phyloP scores from a whole-genome alignment of 2,888 invertebrate genomes.

The Atrina japonica region DNA sequence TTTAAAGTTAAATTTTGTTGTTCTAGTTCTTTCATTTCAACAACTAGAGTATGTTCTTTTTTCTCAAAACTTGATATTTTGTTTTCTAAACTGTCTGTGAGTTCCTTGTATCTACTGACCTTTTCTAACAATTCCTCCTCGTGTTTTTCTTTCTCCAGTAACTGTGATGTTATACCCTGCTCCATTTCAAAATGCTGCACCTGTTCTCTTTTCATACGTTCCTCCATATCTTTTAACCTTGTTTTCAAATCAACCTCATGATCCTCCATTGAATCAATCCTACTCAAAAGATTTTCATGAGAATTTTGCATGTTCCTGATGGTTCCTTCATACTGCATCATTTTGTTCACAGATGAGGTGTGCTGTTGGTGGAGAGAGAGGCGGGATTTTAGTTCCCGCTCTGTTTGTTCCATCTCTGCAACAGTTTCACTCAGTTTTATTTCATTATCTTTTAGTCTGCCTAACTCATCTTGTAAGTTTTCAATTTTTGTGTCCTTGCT shows the following conservation, averaged over 20 bases:
- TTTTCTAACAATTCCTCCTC: conserved; percentile 55
- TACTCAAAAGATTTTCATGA: conserved; percentile 66
- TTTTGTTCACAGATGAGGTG: conserved; percentile 59
- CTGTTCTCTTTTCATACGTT: conserved; percentile 46
- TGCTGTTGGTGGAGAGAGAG: conserved; percentile 63
- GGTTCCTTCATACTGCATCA: conserved; percentile 67
- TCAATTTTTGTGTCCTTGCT: conserved; percentile 70
- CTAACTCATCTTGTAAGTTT: conserved; percentile 63
- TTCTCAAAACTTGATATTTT: neutral
- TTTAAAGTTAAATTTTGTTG: conserved; percentile 16
- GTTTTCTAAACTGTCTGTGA: conserved; percentile 30
- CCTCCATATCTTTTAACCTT: conserved; percentile 59
- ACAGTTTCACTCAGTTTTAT: conserved; percentile 70
- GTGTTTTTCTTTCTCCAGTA: conserved; percentile 56
- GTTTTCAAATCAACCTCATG: conserved; percentile 59
- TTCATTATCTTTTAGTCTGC: conserved; percentile 65
- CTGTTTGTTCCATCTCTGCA: conserved; percentile 67
- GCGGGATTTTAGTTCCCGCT: conserved; percentile 63
- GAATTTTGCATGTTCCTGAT: conserved; percentile 65
- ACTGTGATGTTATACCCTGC: conserved; percentile 49
- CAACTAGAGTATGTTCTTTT: conserved; percentile 41
- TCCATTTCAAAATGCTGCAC: conserved; percentile 57
- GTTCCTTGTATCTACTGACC: conserved; percentile 42
- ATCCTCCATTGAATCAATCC: conserved; percentile 68
- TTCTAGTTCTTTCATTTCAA: conserved; percentile 38